phyloP scores from a whole-genome alignment of 2,113 vertebrate genomes.

The Ctenodactylus gundi region DNA sequence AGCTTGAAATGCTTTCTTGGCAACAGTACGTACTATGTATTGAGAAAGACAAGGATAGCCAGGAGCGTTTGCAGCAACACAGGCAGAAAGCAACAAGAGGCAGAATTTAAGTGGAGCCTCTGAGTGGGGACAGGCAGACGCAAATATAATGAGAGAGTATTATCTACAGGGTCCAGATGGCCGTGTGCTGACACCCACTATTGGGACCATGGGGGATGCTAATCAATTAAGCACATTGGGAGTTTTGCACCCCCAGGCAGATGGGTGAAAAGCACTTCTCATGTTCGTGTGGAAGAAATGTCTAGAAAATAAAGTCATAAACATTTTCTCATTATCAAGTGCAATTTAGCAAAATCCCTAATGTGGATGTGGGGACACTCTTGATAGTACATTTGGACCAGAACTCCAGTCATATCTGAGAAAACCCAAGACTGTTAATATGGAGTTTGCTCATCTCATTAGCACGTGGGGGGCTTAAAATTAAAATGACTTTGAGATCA shows the following conservation, averaged over 20 bases:
- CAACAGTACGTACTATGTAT: not conserved
- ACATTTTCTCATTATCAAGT: slow-evolving; percentile 1
- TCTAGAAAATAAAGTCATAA: not conserved
- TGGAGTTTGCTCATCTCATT: slow-evolving; percentile 17
- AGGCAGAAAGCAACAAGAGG: not conserved
- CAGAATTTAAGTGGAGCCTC: not conserved
- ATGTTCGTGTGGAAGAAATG: not conserved
- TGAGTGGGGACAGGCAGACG: not conserved
- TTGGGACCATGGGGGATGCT: not conserved
- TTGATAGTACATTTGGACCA: slow-evolving; percentile 11
- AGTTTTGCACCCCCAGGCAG: not conserved
- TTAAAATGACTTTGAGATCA: not conserved
- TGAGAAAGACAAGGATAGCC: not conserved
- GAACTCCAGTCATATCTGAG: not conserved
- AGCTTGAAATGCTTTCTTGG: slow-evolving; percentile 34
- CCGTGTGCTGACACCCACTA: not conserved
- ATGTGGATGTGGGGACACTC: not conserved
- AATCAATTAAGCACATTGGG: not conserved
- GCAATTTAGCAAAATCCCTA: not conserved
- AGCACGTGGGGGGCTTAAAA: not conserved
- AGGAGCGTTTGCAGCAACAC: slow-evolving; percentile 20
- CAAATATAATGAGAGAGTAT: slow-evolving; percentile 33
- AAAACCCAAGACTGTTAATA: not conserved
- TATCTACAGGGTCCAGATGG: slow-evolving; percentile 20
- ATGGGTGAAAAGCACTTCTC: not conserved